Conservation (phyloP, 2,113 vertebrate genomes). For the Platysteira castanea region DNA sequence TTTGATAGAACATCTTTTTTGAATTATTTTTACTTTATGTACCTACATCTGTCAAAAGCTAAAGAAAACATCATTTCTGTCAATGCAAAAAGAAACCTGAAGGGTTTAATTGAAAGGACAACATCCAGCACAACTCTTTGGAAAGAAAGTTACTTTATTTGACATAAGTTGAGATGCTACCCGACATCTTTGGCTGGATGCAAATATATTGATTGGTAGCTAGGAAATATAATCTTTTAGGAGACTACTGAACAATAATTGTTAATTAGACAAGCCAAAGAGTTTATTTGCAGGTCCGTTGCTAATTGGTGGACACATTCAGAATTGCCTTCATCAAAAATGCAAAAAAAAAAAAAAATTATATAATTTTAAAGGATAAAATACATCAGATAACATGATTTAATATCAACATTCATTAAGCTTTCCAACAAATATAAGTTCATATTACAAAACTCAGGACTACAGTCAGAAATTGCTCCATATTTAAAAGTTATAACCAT, state of each 20-base stretch:
- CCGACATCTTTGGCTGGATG: background rate
- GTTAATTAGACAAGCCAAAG: background rate
- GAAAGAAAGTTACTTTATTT: background rate
- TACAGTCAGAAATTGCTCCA: background rate
- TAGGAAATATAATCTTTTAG: background rate
- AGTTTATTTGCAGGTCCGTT: background rate
- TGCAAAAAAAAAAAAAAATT: background rate
- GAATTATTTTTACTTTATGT: background rate
- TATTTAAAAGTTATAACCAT: background rate
- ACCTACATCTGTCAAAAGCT: background rate
- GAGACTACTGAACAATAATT: background rate
- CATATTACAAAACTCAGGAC: background rate
- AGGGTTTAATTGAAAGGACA: background rate
- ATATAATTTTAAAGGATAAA: background rate
- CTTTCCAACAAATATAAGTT: background rate
- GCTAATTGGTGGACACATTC: background rate
- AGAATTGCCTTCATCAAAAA: background rate
- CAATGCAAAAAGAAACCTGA: background rate
- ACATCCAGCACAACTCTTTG: background rate
- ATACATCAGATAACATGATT: background rate
- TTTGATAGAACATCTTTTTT: background rate
- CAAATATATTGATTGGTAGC: background rate
- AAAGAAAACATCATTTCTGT: background rate
- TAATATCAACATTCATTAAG: background rate
- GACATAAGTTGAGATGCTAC: background rate